Evolutionary conservation across 2,888 invertebrate species (phyloP).

Genomic region (Hirtodrosophila histrioides): DNA sequence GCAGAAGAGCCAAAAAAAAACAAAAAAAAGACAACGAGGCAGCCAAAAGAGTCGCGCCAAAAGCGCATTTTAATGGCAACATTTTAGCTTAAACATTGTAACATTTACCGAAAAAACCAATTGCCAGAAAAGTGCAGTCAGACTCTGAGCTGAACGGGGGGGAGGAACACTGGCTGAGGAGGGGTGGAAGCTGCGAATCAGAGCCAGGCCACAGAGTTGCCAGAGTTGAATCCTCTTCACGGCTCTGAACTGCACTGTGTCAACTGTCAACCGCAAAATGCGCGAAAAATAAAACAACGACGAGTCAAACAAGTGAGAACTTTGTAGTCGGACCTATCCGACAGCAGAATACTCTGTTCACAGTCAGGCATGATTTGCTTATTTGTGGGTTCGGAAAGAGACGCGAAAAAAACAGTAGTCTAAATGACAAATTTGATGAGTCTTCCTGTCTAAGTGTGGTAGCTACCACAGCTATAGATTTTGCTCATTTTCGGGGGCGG

Average conservation of each 20-base stretch:
- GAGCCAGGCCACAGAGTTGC: constrained; percentile 16
- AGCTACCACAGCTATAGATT: too few species aligned
- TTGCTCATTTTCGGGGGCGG: too few species aligned
- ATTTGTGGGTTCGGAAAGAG: too few species aligned
- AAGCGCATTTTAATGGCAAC: constrained; percentile 70
- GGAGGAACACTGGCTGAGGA: too few species aligned
- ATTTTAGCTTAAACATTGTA: constrained; percentile 71
- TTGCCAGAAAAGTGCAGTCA: constrained; percentile 24
- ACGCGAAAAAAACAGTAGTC: too few species aligned
- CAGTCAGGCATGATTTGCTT: too few species aligned
- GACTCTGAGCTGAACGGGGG: not conserved
- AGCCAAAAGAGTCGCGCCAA: constrained; percentile 11
- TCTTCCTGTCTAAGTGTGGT: too few species aligned
- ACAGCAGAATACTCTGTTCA: too few species aligned
- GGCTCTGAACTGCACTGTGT: constrained; percentile 60
- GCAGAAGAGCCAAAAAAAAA: constrained; percentile 14
- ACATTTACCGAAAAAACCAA: constrained; percentile 54
- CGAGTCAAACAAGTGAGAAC: constrained; percentile 16
- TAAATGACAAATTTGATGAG: too few species aligned
- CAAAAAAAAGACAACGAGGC: not conserved
- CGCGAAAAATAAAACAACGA: constrained; percentile 55
- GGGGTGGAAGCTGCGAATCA: constrained; percentile 9
- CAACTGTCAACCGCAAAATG: constrained; percentile 74
- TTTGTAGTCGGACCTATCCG: too few species aligned
- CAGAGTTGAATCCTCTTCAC: constrained; percentile 20